Evolutionary conservation across 2,888 invertebrate species (phyloP).

Genomic region (Apoda limacodes): DNA sequence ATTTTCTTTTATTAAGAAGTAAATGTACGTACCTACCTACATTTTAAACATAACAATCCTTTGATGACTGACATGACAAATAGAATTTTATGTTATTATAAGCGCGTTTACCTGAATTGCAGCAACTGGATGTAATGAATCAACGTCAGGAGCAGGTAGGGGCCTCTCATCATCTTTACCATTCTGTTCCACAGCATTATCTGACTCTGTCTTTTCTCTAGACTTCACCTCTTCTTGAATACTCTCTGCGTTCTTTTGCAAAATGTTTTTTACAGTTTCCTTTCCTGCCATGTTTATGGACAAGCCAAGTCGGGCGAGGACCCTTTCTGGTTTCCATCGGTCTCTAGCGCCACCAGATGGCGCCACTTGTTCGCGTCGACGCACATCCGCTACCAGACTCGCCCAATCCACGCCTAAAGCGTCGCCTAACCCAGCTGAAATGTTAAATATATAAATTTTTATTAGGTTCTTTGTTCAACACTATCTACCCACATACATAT

Average conservation of each 20-base stretch:
- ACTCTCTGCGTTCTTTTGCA: constrained; percentile 41
- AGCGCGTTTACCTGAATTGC: constrained; percentile 69
- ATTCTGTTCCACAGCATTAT: constrained; percentile 32
- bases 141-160: constrained; percentile 22
- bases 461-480: too few relatives aligned
- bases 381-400: constrained; percentile 85
- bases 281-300: constrained; percentile 82
- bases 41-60: too few relatives aligned
- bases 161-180: constrained; percentile 37
- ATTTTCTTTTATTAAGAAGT: too few relatives aligned
- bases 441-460: constrained; percentile 10
- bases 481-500: too few relatives aligned
- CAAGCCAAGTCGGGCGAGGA: constrained; percentile 84
- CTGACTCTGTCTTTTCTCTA: constrained; percentile 24
- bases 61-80: too few relatives aligned
- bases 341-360: constrained; percentile 73
- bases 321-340: constrained; percentile 84
- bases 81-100: too few relatives aligned
- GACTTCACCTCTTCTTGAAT: constrained; percentile 28
- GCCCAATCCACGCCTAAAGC: constrained; percentile 97
- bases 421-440: constrained; percentile 79
- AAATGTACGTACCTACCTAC: too few relatives aligned
- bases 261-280: constrained; percentile 44
- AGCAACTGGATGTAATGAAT: constrained; percentile 62
- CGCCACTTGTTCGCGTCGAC: constrained; percentile 61